Evolutionary conservation across 2,888 invertebrate genomes (phyloP), one percentile per base, ranked within the genome.

Genomic region (Eulithis testata): DNA sequence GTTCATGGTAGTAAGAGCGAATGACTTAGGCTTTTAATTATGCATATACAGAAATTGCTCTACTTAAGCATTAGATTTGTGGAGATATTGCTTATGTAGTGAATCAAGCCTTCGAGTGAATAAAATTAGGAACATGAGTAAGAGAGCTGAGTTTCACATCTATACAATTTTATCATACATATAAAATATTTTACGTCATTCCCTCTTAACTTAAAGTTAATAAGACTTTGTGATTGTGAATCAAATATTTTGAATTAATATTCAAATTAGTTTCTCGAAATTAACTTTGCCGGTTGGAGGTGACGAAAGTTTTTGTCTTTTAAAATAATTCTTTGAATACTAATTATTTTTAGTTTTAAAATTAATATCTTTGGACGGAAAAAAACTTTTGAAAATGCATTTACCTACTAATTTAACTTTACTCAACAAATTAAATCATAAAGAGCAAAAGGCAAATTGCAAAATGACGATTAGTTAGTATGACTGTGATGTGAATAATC

Each of bases 241-340:
- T 79, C 79, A 81, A 82, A 85, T 87, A 86, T 82, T 86, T 84
- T 76, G 80, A 88, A 87, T 88, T 82, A 86, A 86, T 86, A 84
- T 85, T 84, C 78, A 79, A 82, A 84, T 84, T 80, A 77, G 73
- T 73, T 64, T 60, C 52, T 68, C 65, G 57, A 66, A 68, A 69
- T 63, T 60, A 66, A 59, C 69, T 66, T 69, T 69, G 69, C 60
- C 66, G 66, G 54, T 56, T 56, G n/a, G 43, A 62, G 45, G 58
- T 58, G 59, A 59, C 58, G 55, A 40, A 61, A 57, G 49, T 63
- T 62, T 53, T 56, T 60, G 57, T 57, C 60, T 67, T 58, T 44
- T 54, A 51, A 40, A 49, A 51, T 14, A 43, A 45, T 21, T 59
- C 52, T 12, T 58, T 45, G 27, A 11, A 60, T 56, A 65, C 54